Conservation (phyloP, 2,888 invertebrate genomes). For the Platynereis dumerilii region DNA sequence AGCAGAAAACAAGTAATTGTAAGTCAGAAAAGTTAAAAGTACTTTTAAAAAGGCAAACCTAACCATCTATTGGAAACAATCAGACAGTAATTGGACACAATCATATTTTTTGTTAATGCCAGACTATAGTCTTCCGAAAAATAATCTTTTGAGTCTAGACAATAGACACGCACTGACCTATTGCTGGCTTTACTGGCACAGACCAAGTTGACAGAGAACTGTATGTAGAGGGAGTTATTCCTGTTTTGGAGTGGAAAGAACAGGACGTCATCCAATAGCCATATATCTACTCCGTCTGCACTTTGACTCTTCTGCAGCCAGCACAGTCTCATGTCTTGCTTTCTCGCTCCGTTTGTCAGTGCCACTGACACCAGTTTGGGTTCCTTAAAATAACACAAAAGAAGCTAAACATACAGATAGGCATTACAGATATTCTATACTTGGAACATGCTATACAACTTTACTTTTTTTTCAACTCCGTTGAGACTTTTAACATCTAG, state of each 20-base stretch:
- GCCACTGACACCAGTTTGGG: conserved; percentile 49
- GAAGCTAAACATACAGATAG: background rate
- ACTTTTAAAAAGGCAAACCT: too few relatives aligned
- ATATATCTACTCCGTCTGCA: conserved; percentile 50
- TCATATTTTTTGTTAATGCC: too few relatives aligned
- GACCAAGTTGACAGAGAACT: conserved; percentile 29
- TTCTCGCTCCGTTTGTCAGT: conserved; percentile 36
- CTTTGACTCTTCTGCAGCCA: conserved; percentile 58
- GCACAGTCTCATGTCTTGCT: conserved; percentile 47
- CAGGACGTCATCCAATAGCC: conserved; percentile 56
- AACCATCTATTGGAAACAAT: too few relatives aligned
- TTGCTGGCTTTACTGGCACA: background rate
- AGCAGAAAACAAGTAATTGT: conserved; percentile 12
- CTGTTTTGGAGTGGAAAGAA: background rate
- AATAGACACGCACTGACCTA: conserved; percentile 8
- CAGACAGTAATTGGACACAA: too few relatives aligned
- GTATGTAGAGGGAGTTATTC: conserved; percentile 19
- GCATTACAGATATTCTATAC: too few relatives aligned
- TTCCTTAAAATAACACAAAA: conserved; percentile 39
- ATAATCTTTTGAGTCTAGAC: too few relatives aligned
- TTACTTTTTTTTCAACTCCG: too few relatives aligned
- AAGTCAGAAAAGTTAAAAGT: too few relatives aligned
- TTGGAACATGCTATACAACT: background rate
- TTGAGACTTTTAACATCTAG: too few relatives aligned
- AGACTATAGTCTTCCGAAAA: too few relatives aligned